Evolutionary conservation across 2,797 vertebrate genomes (phyloP).

Genomic region (Coilia nasus): DNA sequence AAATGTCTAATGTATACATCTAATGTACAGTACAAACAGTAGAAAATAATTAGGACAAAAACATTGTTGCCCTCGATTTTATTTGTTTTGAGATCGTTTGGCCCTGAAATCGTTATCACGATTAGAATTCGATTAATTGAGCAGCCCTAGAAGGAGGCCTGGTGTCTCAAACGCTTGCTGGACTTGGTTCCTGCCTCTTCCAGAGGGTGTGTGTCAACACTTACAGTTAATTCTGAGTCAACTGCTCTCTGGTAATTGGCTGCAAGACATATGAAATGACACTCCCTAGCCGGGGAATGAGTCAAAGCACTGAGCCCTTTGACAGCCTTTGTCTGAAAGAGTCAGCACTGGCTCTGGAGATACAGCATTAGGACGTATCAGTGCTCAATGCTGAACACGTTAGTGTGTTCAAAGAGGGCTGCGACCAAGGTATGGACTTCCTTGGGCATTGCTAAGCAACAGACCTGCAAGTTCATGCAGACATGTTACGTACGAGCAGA

Average conservation of each 20-base stretch:
- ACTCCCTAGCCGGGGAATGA: neutral
- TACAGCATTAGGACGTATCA: neutral
- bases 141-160: too few species aligned
- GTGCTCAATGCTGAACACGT: constrained; percentile 42
- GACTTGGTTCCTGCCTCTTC: neutral
- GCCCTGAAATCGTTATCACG: too few species aligned
- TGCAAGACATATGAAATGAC: neutral
- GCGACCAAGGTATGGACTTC: constrained; percentile 8
- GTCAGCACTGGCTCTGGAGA: constrained; percentile 5
- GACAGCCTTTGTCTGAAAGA: neutral
- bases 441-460: constrained; percentile 47
- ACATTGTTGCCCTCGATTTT: too few species aligned
- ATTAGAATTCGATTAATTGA: too few species aligned
- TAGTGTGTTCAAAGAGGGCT: constrained; percentile 25
- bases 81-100: too few species aligned
- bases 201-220: neutral
- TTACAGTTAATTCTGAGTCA: neutral
- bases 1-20: too few species aligned
- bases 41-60: too few species aligned
- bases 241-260: neutral
- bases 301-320: neutral
- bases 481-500: constrained; percentile 44
- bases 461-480: constrained; percentile 40
- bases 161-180: too few species aligned
- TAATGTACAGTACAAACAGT: too few species aligned